Evolutionary conservation across 1,140 invertebrate genomes (phyloP).

Genomic region (Drosophila parabipectinata): DNA sequence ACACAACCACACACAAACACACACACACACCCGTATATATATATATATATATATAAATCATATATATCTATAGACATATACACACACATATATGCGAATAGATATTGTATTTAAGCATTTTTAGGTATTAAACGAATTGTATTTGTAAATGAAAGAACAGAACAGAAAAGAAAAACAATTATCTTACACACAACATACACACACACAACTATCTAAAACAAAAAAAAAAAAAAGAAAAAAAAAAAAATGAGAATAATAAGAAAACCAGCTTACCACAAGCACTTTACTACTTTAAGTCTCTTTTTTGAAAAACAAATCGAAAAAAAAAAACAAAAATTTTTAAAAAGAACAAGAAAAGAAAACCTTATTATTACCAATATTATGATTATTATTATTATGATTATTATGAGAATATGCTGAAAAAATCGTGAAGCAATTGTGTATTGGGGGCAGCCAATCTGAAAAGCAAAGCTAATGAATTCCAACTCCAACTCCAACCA

Average conservation of each 20-base stretch:
- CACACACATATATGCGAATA: conserved; percentile 40
- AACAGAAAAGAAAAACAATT: conserved; percentile 34
- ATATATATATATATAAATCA: conserved; percentile 39
- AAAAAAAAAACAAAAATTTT: conserved; percentile 25
- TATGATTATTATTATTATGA: conserved; percentile 64
- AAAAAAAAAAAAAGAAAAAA: no score
- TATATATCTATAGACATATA: conserved; percentile 8
- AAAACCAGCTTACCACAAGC: conserved; percentile 49
- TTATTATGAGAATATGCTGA: conserved; percentile 81
- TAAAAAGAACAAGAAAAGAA: conserved; percentile 41
- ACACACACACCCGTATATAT: conserved; percentile 27
- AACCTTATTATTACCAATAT: conserved; percentile 44
- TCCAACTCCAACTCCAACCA: conserved; percentile 15
- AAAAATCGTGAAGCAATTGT: conserved; percentile 84
- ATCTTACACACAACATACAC: conserved; percentile 36
- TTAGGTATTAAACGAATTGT: conserved; percentile 76
- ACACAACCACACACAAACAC: conserved; percentile 1
- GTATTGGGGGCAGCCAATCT: conserved; percentile 78
- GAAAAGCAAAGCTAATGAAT: conserved; percentile 38
- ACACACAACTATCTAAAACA: conserved; percentile 50
- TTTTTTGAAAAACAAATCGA: conserved; percentile 51
- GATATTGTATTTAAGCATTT: conserved; percentile 77
- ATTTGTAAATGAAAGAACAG: conserved; percentile 62
- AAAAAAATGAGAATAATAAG: conserved; percentile 38
- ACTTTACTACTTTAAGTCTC: conserved; percentile 64